Evolutionary conservation across 1,140 invertebrate species (phyloP), one percentile per base, ranked within the genome.

Genomic region (Sycophaga agraensis): DNA sequence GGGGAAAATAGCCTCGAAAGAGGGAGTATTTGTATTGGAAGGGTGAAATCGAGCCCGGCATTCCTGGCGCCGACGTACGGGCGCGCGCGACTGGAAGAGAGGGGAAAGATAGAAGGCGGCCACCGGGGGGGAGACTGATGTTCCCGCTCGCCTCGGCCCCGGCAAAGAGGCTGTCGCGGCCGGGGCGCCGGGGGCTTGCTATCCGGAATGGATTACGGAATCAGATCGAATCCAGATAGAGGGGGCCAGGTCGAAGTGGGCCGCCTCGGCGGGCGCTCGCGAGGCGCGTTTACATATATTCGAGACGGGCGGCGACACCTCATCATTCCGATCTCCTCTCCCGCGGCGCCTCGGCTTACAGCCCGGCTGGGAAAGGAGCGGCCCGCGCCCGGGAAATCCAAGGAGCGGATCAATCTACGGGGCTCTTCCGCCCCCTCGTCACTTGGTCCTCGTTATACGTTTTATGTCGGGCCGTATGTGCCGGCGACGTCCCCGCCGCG

Each of bases 131-230:
- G n/a, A 59, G 46, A 59, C 57, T 59, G 57, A 59, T 59, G 57
- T 50, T 51, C 35, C 21, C n/a, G n/a, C 21, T 48, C 28, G 19
- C 22, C 16, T 8, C 22, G 9, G 1, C 28, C 1, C 16, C 26
- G 31, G 31, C n/a, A 54, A 46, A 60, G 42, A 46, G 51, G 31
- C 51, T 48, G 43, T 49, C 53, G 46, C 17, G 45, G 43, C 40
- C 53, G 46, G 12, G 45, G 43, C 34, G 0, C 40, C 17, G 28
- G 3, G n/a, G 17, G 26, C 45, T 56, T 43, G 46, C n/a, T 57
- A 63, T 63, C 53, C 39, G 43, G 49, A 62, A 54, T 53, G 50
- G 50, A 61, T 61, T 54, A 54, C 50, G 50, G 42, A 61, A 61
- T 54, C 60, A 62, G 53, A 62, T 62, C 43, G 46, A 62, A 62